phyloP scores from a whole-genome alignment of 2,888 invertebrate species.

The Stegophylla sp. region DNA sequence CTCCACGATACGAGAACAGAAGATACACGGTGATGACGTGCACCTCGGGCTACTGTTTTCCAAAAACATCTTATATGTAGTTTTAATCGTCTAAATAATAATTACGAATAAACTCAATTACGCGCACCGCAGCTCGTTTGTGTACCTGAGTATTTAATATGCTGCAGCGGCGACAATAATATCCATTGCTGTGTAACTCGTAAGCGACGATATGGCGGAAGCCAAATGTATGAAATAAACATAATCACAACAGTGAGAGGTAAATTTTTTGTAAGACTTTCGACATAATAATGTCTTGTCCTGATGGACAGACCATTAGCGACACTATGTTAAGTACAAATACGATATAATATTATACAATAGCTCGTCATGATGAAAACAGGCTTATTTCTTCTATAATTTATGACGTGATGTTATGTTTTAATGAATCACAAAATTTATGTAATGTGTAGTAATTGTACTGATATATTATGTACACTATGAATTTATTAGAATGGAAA shows the following conservation, averaged over 20 bases:
- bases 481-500: too few species aligned
- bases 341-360: slow-evolving; percentile 8
- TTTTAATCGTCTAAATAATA: slow-evolving; percentile 37
- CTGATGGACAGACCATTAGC: neutral
- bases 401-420: too few species aligned
- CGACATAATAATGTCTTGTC: slow-evolving; percentile 14
- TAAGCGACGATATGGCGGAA: neutral
- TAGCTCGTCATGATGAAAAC: neutral
- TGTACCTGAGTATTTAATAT: neutral
- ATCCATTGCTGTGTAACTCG: neutral
- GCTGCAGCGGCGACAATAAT: neutral
- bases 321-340: slow-evolving; percentile 3
- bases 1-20: neutral
- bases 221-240: neutral
- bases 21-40: neutral
- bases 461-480: too few species aligned
- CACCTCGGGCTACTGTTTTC: slow-evolving; percentile 25
- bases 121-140: neutral
- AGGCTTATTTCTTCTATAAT: neutral
- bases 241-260: neutral
- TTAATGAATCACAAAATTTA: neutral
- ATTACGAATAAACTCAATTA: neutral
- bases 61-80: slow-evolving; percentile 18
- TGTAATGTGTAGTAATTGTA: neutral
- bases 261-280: slow-evolving; percentile 27